These are phyloP conservation scores for Falco novaeseelandiae DNA, from an alignment of 2,797 vertebrate genomes.

Conservation along the genomic window DNA sequence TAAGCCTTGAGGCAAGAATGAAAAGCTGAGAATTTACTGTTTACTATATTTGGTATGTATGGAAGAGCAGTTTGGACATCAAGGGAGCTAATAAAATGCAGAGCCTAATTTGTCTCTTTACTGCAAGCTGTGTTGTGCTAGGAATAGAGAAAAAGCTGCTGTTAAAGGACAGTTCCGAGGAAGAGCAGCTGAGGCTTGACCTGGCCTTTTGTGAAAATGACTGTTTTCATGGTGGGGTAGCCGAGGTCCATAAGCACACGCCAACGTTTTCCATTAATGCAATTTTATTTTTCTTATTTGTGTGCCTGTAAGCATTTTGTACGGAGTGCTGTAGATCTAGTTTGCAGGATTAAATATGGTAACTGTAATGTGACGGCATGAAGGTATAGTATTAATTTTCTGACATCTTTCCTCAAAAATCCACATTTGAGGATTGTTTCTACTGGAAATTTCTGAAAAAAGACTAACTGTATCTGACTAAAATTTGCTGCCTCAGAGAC, in stretches of 20 bases:
- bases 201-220: neutral
- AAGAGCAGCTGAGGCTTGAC: neutral
- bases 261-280: neutral
- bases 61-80: slow-evolving; percentile 29
- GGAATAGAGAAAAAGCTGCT: neutral
- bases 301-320: rapidly evolving
- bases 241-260: rapidly evolving
- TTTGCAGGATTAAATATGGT: neutral
- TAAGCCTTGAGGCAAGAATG: slow-evolving; percentile 43
- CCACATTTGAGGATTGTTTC: neutral
- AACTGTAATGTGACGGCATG: neutral
- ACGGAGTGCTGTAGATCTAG: neutral
- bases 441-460: neutral
- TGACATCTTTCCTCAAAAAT: slow-evolving; percentile 38
- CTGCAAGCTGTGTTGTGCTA: neutral
- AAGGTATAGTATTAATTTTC: neutral
- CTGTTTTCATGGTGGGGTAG: neutral
- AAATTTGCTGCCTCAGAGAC: slow-evolving; percentile 38
- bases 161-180: neutral
- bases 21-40: slow-evolving; percentile 23
- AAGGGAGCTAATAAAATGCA: slow-evolving; percentile 33
- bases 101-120: neutral
- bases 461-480: neutral
- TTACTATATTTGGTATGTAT: slow-evolving; percentile 63
- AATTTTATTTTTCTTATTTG: neutral